These are phyloP conservation scores for Menura novaehollandiae DNA, from an alignment of 2,113 vertebrate genomes.

Conservation along the genomic window DNA sequence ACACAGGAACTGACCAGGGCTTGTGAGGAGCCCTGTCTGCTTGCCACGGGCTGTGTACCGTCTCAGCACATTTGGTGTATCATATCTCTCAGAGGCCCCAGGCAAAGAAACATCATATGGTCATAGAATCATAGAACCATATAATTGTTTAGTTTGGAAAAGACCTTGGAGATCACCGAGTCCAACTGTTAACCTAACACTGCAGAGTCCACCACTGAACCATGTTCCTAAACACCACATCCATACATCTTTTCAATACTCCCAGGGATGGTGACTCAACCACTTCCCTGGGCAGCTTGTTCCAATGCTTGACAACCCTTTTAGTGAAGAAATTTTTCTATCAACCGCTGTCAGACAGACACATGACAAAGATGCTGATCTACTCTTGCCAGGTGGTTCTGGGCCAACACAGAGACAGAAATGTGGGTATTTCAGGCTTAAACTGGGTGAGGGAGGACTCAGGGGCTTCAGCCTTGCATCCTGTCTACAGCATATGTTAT, in stretches of 20 bases:
- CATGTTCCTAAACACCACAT: neutral
- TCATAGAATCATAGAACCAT: neutral
- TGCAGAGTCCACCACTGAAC: neutral
- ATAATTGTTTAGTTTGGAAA: neutral
- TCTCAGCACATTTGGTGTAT: neutral
- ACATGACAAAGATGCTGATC: neutral
- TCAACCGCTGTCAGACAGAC: neutral
- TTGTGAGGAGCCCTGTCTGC: neutral
- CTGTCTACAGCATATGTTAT: accelerated
- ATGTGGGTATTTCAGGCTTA: neutral
- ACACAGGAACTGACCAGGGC: neutral
- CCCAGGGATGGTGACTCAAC: neutral
- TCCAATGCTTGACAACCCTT: neutral
- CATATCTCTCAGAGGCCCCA: neutral
- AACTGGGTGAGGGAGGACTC: accelerated
- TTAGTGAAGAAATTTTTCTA: neutral
- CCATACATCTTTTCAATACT: neutral
- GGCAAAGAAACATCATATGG: neutral
- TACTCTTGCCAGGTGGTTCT: neutral
- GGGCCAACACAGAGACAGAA: neutral
- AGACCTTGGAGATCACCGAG: neutral
- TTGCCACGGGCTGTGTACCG: neutral
- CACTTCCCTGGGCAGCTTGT: neutral
- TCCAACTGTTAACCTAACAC: neutral
- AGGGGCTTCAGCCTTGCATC: neutral